phyloP scores from a whole-genome alignment of 2,113 vertebrate species.

The Microcebus tavaratra region DNA sequence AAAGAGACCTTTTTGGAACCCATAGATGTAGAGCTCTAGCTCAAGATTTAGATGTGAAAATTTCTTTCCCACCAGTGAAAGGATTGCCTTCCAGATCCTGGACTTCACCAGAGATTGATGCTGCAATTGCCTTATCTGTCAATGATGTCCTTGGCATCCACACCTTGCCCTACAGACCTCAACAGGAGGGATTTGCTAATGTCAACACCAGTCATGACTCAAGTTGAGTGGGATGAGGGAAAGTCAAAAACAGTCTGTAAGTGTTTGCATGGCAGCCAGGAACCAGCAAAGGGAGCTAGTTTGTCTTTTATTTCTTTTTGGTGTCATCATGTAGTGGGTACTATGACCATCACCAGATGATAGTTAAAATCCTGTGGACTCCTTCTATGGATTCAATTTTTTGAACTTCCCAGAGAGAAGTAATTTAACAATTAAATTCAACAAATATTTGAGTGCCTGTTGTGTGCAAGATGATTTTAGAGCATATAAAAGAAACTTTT shows the following conservation, averaged over 20 bases:
- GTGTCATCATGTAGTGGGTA: background rate
- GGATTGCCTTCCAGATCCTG: background rate
- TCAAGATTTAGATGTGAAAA: background rate
- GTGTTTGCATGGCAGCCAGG: background rate
- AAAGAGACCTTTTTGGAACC: background rate
- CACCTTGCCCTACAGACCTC: background rate
- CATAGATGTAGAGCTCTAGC: background rate
- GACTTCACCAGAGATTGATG: background rate
- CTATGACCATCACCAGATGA: background rate
- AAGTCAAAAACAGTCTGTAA: background rate
- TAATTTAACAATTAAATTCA: background rate
- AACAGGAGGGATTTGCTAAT: background rate
- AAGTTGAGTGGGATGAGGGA: background rate
- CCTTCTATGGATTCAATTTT: background rate
- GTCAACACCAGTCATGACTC: background rate
- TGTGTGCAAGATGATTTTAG: constrained; percentile 34
- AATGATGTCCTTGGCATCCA: background rate
- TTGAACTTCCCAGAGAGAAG: background rate
- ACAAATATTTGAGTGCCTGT: background rate
- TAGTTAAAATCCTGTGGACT: background rate
- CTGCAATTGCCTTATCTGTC: background rate
- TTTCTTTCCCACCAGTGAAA: background rate
- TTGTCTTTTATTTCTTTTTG: background rate
- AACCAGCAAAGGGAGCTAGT: background rate
- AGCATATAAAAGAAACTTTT: background rate